Evolutionary conservation across 1,140 invertebrate genomes (phyloP).

Genomic region (Cyphomyrmex costatus): DNA sequence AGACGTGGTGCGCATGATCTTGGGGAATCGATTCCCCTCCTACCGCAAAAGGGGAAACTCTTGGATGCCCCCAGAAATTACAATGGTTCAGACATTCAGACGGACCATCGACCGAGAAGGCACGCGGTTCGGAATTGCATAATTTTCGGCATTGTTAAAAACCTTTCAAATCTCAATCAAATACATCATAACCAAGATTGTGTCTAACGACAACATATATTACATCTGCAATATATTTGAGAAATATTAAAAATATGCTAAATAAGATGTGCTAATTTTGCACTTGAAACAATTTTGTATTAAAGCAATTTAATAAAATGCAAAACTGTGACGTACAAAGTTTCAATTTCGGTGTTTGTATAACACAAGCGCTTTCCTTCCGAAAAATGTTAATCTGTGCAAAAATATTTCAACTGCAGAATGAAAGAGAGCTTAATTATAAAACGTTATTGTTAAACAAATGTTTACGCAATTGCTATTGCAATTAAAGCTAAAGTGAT

Average conservation of each 20-base stretch:
- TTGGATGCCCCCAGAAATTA: constrained; percentile 72
- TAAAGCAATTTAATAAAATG: constrained; percentile 20
- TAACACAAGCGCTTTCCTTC: neutral
- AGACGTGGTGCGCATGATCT: constrained; percentile 80
- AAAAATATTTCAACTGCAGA: neutral
- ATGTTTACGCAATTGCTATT: constrained; percentile 12
- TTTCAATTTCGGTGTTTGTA: neutral
- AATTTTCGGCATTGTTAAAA: constrained; percentile 9
- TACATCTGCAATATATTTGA: constrained; percentile 3
- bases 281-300: neutral
- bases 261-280: neutral
- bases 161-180: neutral
- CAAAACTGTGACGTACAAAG: neutral
- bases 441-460: constrained; percentile 19
- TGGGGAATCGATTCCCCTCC: constrained; percentile 84
- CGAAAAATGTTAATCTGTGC: neutral
- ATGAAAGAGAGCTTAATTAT: neutral
- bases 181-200: neutral
- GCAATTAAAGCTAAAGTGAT: neutral
- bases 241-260: constrained; percentile 23
- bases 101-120: constrained; percentile 57
- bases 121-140: neutral
- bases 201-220: neutral
- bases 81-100: constrained; percentile 57
- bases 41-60: constrained; percentile 62